A percentile compares a stretch with the other conserved stretches of the same genome.
Conservation (phyloP, 2,797 vertebrate genomes). For the Urocyon cinereoargenteus region DNA sequence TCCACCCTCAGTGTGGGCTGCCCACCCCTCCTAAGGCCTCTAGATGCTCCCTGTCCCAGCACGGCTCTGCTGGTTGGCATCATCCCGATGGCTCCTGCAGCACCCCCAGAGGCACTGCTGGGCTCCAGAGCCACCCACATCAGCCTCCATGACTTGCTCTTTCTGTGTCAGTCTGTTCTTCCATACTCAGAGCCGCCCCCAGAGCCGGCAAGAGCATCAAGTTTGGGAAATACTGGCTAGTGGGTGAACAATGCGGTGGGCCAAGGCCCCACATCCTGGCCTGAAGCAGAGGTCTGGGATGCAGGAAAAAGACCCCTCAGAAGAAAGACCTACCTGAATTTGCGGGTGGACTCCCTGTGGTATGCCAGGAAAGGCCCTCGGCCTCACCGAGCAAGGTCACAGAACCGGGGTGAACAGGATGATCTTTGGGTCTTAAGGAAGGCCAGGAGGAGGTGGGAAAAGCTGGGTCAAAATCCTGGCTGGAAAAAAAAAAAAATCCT, state of each 20-base stretch:
- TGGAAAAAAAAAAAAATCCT: slow-evolving; percentile 2
- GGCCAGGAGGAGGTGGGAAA: background rate
- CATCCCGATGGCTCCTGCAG: background rate
- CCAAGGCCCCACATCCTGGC: background rate
- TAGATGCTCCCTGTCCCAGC: background rate
- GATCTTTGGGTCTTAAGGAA: background rate
- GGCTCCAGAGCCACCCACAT: background rate
- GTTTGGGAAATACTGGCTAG: background rate
- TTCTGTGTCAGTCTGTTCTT: background rate
- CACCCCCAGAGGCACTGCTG: background rate
- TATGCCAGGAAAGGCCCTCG: background rate
- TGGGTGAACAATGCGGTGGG: background rate
- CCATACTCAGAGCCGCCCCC: background rate
- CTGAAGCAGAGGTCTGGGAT: background rate
- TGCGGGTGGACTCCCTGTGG: background rate
- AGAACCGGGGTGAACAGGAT: background rate
- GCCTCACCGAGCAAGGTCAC: background rate
- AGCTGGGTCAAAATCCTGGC: background rate
- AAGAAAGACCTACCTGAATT: slow-evolving; percentile 3
- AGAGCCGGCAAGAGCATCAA: background rate
- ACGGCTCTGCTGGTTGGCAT: background rate
- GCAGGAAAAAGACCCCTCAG: background rate
- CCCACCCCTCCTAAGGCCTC: background rate
- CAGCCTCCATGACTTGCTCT: background rate
- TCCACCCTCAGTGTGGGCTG: background rate